A percentile compares a stretch with the other conserved stretches of the same genome.
Evolutionary conservation across 2,888 invertebrate species (phyloP).

Genomic region (Drosophila prostipennis): DNA sequence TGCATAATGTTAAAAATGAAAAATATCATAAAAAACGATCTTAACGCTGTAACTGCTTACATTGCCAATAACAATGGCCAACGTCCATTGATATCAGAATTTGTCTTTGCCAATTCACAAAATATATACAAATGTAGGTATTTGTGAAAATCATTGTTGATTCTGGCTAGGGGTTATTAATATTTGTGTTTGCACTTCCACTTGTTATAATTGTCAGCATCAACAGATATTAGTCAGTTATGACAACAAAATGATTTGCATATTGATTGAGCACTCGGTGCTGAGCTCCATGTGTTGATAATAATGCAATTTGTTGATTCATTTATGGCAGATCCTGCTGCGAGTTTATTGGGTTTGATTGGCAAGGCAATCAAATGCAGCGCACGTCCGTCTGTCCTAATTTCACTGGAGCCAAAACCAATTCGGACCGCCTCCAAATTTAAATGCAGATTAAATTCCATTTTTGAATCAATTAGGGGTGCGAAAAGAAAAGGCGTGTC

Average conservation of each 20-base stretch:
- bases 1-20: no score
- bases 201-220: conserved; percentile 27
- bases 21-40: background rate
- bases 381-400: conserved; percentile 31
- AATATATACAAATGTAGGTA: no score
- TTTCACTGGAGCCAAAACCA: conserved; percentile 16
- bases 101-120: background rate
- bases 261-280: conserved; percentile 21
- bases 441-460: conserved; percentile 60
- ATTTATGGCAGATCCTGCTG: conserved; percentile 11
- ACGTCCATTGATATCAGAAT: conserved; percentile 1
- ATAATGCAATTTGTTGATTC: conserved; percentile 22
- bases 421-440: conserved; percentile 31
- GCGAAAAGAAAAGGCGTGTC: conserved; percentile 46
- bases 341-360: conserved; percentile 18
- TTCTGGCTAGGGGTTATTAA: conserved; percentile 13
- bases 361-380: conserved; percentile 26
- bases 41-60: background rate
- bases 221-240: conserved; percentile 26
- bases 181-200: conserved; percentile 31
- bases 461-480: conserved; percentile 66
- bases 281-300: conserved; percentile 12
- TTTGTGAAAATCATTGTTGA: conserved; percentile 3
- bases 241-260: conserved; percentile 20
- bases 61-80: background rate